phyloP scores from a whole-genome alignment of 2,113 vertebrate species.

The Crotalus helleri region DNA sequence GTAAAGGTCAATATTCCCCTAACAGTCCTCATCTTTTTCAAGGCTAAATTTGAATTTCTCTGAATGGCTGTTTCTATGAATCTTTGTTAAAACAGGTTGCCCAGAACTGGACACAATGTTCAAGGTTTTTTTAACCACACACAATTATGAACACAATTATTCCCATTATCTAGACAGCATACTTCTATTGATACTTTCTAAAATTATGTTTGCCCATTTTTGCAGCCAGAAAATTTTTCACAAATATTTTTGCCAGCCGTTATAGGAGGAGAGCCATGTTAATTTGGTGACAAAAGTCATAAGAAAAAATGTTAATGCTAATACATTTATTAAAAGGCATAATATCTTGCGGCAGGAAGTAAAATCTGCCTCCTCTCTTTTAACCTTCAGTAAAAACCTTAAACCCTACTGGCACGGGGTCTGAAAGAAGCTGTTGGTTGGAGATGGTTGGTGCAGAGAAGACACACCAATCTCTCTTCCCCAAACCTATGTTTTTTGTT shows the following conservation, averaged over 20 bases:
- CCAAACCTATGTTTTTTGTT: no score
- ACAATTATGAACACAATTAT: neutral
- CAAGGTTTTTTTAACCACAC: neutral
- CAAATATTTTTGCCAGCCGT: neutral
- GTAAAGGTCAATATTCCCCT: neutral
- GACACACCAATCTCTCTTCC: no score
- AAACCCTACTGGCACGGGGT: neutral
- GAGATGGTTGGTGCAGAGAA: neutral
- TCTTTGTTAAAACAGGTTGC: neutral
- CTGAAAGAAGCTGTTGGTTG: neutral
- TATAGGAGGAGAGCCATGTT: neutral
- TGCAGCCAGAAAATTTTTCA: neutral
- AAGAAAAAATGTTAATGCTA: neutral
- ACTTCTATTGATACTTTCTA: neutral
- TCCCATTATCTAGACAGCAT: neutral
- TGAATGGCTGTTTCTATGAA: neutral
- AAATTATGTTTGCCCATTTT: neutral
- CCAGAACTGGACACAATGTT: neutral
- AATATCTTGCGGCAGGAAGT: neutral
- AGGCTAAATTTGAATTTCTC: neutral
- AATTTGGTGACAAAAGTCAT: neutral
- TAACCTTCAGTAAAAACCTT: neutral
- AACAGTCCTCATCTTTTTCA: neutral
- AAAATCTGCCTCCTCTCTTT: neutral
- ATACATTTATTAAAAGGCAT: neutral